Conservation (phyloP, 2,797 vertebrate genomes). For the Macrochelys suwanniensis region DNA sequence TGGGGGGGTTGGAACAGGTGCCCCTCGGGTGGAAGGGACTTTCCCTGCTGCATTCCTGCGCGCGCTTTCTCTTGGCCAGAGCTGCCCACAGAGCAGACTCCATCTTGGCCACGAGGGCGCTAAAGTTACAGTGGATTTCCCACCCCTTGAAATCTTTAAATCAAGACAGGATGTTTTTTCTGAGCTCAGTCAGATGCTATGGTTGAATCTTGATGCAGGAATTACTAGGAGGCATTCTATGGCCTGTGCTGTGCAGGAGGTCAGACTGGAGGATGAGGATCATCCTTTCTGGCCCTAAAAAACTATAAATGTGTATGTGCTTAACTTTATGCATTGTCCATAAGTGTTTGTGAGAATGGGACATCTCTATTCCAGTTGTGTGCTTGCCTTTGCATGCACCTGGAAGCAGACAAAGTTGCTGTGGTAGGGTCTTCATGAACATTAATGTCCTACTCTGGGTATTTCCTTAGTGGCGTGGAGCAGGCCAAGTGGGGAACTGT, state of each 20-base stretch:
- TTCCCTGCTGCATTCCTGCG: no score
- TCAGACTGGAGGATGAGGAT: neutral
- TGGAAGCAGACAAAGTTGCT: neutral
- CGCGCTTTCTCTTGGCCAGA: no score
- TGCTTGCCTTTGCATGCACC: neutral
- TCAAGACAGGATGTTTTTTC: neutral
- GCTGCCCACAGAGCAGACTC: no score
- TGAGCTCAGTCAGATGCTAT: accelerated
- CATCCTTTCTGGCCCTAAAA: neutral
- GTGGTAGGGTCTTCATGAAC: neutral
- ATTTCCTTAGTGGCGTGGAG: neutral
- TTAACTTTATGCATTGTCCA: neutral
- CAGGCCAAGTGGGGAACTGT: slow-evolving; percentile 27
- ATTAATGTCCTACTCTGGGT: slow-evolving; percentile 25
- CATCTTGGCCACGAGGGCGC: no score
- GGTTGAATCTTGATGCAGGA: neutral
- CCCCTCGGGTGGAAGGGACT: no score
- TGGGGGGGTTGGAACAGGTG: no score
- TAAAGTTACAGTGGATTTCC: neutral
- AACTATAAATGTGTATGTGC: neutral
- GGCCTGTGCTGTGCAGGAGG: neutral
- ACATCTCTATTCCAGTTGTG: neutral
- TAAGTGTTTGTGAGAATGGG: neutral
- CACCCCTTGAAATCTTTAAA: neutral
- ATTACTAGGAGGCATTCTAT: neutral